Evolutionary conservation across 2,113 vertebrate species (phyloP), one percentile per base, ranked within the genome.

Genomic region (Ascaphus truei): DNA sequence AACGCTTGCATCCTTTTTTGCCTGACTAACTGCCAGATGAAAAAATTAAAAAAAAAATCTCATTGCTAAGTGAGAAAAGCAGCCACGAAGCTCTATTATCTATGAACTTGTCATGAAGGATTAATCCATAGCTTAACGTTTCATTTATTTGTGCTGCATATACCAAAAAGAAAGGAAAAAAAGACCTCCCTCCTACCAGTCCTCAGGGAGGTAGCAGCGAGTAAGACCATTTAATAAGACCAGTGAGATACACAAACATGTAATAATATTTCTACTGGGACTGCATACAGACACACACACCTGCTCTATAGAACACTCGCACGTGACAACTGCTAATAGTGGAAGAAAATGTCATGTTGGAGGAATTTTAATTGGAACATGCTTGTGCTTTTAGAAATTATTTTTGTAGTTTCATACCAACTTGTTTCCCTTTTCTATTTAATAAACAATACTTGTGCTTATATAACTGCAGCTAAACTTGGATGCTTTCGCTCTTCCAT

Each of bases 91-190:
- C 41, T 20, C 30, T 15, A 50, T 60, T 69, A 69, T 69, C 66
- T 37, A 5, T 37, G 43, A 60, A 69, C 45, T 37, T 51, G 66
- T 69, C 66, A 60, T 6, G 45, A 60, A 43, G 41, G 12, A 69
- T 69, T 52, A 71, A 52, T 25, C 45, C 57, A 4, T 51, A 60
- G 48, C 57, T 60, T 71, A 33, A 9, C 43, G 23, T 59, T 34
- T 23, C 41, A n/a, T 58, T 20, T 26, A 23, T 43, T 66, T 68
- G 27, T 69, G 25, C 16, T 26, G 30, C 39, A 22, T 18, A 31
- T 43, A 43, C 7, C 41, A 10, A 30, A 11, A 36, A 31, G 16
- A 18, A 23, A 10, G 43, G 25, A 11, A 36, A 31, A 25, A 18
- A 23, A 10, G 43, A 15, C 30, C 5, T 11, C 25, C 22, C 30